Conservation (phyloP, 2,797 vertebrate species). For the Phataginus tetradactyla region DNA sequence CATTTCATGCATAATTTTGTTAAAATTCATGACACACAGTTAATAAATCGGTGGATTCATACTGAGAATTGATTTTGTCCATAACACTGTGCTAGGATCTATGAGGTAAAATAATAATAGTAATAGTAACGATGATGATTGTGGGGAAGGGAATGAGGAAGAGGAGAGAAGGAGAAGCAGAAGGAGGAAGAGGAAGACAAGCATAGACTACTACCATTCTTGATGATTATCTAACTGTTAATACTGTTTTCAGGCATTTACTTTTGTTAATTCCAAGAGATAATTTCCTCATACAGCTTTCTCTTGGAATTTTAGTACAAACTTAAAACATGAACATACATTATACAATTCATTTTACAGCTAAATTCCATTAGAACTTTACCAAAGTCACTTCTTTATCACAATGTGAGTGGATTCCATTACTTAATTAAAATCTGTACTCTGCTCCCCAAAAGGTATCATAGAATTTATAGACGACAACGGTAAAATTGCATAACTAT, state of each 20-base stretch:
- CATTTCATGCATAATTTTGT: neutral
- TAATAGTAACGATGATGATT: no score
- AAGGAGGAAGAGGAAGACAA: neutral
- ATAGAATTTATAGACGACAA: slow-evolving; percentile 7
- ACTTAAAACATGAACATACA: slow-evolving; percentile 12
- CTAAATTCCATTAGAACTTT: slow-evolving; percentile 29
- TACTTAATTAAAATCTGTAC: slow-evolving; percentile 57
- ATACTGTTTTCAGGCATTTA: neutral
- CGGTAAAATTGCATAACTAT: slow-evolving; percentile 35
- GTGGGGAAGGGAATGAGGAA: neutral
- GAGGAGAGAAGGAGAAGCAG: no score
- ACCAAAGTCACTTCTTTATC: slow-evolving; percentile 62
- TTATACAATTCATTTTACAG: slow-evolving; percentile 48
- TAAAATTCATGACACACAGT: neutral
- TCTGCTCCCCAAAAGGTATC: slow-evolving; percentile 34
- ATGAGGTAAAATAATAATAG: neutral
- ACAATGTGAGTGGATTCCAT: slow-evolving; percentile 41
- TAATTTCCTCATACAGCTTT: neutral
- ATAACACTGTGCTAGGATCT: neutral
- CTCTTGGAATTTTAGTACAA: slow-evolving; percentile 36
- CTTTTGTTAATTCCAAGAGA: neutral
- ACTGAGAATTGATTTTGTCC: neutral
- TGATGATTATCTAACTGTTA: neutral
- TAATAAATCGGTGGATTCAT: neutral
- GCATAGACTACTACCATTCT: neutral